A percentile compares a stretch with the other conserved stretches of the same genome.
Evolutionary conservation across 2,888 invertebrate species (phyloP).

Genomic region (Mythimna ferrago): DNA sequence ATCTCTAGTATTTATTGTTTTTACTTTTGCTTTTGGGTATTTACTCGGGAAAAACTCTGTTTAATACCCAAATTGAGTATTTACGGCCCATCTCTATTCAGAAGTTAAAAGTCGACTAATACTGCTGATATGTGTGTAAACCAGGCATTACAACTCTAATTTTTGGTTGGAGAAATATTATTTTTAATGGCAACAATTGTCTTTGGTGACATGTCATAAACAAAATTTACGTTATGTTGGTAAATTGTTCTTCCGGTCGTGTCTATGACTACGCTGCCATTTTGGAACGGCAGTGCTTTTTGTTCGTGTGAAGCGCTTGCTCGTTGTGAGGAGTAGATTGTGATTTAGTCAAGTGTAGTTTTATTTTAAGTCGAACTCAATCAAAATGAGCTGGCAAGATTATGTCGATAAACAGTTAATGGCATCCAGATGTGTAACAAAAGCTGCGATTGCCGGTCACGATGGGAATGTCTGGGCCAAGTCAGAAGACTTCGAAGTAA

Average conservation of each 20-base stretch:
- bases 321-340: conserved; percentile 88
- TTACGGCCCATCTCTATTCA: too few relatives aligned
- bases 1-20: too few relatives aligned
- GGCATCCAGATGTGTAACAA: conserved; percentile 98
- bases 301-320: conserved; percentile 91
- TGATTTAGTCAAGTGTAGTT: conserved; percentile 89
- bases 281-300: conserved; percentile 90
- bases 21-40: too few relatives aligned
- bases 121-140: background rate
- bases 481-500: conserved; percentile 98
- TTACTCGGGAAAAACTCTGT: too few relatives aligned
- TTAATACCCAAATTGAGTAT: too few relatives aligned
- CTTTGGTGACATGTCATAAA: conserved; percentile 37
- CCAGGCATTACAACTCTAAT: background rate
- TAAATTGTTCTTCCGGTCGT: conserved; percentile 78
- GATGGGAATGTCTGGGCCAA: conserved; percentile 99
- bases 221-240: conserved; percentile 70
- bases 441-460: conserved; percentile 98
- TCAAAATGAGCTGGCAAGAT: conserved; percentile 99
- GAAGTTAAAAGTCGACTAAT: background rate
- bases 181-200: conserved; percentile 15
- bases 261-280: conserved; percentile 88
- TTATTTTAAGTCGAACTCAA: conserved; percentile 89
- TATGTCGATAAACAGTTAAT: conserved; percentile 99
- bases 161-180: background rate